Evolutionary conservation across 2,888 invertebrate genomes (phyloP).

Genomic region (Neoaliturus tenellus): DNA sequence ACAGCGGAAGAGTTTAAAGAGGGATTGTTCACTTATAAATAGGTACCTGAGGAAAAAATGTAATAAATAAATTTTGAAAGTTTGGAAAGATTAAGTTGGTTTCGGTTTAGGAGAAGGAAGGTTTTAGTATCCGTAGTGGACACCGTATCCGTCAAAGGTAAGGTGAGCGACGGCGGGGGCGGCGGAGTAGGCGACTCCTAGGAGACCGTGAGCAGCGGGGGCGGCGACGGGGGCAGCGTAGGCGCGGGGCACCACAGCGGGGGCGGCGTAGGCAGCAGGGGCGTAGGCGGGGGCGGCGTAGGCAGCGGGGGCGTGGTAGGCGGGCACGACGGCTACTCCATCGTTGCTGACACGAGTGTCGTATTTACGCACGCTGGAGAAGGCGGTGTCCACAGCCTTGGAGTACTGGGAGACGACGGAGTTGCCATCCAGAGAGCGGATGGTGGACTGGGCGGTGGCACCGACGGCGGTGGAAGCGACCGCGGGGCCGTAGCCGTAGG

Average conservation of each 20-base stretch:
- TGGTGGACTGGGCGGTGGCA: conserved; percentile 75
- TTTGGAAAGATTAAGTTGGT: not conserved
- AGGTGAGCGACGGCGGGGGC: conserved; percentile 66
- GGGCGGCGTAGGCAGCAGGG: conserved; percentile 68
- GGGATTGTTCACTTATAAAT: not conserved
- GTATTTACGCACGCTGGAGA: conserved; percentile 78
- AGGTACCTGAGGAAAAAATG: not conserved
- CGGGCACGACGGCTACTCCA: conserved; percentile 71
- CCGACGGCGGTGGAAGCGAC: conserved; percentile 70
- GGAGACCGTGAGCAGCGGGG: conserved; percentile 56
- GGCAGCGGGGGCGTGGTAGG: conserved; percentile 71
- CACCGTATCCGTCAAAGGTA: conserved; percentile 65
- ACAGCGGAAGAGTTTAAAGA: not conserved
- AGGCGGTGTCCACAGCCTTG: conserved; percentile 78
- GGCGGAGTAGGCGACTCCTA: conserved; percentile 62
- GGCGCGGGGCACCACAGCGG: conserved; percentile 12
- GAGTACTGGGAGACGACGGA: conserved; percentile 76
- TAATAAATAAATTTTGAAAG: conserved; percentile 17
- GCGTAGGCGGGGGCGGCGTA: conserved; percentile 67
- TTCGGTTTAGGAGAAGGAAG: not conserved
- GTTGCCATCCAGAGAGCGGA: conserved; percentile 76
- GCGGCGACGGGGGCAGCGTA: conserved; percentile 63
- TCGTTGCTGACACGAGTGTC: conserved; percentile 78
- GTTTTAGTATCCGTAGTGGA: conserved; percentile 65
- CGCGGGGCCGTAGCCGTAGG: conserved; percentile 69